These are phyloP conservation scores for Procambarus virginalis DNA, from an alignment of 1,140 invertebrate genomes.

Conservation along the genomic window DNA sequence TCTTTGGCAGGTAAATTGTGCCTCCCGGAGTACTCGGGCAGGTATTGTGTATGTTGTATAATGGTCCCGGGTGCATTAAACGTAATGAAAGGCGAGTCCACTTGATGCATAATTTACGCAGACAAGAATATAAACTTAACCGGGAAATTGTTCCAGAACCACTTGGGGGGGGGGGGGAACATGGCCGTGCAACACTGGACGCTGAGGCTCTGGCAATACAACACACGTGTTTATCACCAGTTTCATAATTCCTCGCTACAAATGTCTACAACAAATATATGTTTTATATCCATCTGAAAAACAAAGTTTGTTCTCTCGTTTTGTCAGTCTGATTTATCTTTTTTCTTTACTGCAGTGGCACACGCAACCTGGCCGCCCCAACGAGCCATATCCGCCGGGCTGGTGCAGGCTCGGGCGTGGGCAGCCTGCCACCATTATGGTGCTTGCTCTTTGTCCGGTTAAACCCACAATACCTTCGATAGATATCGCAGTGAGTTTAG, in stretches of 20 bases:
- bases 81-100: neutral
- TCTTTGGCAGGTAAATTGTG: constrained; percentile 1
- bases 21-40: neutral
- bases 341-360: neutral
- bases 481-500: neutral
- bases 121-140: neutral
- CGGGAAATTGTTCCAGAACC: neutral
- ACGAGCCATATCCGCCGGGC: neutral
- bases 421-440: neutral
- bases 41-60: neutral
- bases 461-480: neutral
- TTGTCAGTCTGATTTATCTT: neutral
- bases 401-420: no score
- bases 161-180: no score
- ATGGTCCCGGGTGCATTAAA: neutral
- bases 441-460: neutral
- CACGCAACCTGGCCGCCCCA: neutral
- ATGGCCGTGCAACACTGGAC: no score
- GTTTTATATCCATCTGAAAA: neutral
- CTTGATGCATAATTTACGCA: neutral
- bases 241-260: neutral
- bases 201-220: no score
- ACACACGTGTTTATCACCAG: neutral
- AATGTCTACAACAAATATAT: neutral
- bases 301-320: neutral